These are phyloP conservation scores for Intellagama lesueurii DNA, from an alignment of 2,797 vertebrate genomes.

Conservation along the genomic window DNA sequence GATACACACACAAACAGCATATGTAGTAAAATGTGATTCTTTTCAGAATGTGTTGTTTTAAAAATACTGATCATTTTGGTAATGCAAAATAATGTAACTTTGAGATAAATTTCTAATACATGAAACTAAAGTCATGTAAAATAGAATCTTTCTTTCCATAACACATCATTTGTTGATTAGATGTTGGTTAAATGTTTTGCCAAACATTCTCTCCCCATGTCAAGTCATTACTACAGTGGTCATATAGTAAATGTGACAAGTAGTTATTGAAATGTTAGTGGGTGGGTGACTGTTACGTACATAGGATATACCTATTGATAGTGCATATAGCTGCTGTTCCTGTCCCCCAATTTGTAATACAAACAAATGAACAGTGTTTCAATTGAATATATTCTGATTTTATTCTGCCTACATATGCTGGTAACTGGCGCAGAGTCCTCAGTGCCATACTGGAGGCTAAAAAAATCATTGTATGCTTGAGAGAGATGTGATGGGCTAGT, in stretches of 20 bases:
- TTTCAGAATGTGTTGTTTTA: background rate
- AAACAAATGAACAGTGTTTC: slow-evolving; percentile 21
- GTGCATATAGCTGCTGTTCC: slow-evolving; percentile 40
- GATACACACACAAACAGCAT: background rate
- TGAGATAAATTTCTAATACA: slow-evolving; percentile 37
- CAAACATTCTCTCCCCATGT: slow-evolving; percentile 5
- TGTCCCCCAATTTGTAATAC: slow-evolving; percentile 29
- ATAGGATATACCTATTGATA: slow-evolving; percentile 53
- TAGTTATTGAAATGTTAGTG: slow-evolving; percentile 52
- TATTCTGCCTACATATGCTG: slow-evolving; percentile 31
- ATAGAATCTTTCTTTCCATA: slow-evolving; percentile 40
- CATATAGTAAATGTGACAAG: slow-evolving; percentile 47
- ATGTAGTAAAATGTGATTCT: too few relatives aligned
- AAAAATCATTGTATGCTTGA: background rate
- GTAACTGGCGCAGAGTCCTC: slow-evolving; percentile 14
- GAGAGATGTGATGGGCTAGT: background rate
- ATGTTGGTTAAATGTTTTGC: slow-evolving; percentile 20
- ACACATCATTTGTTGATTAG: slow-evolving; percentile 21
- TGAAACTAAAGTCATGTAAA: slow-evolving; percentile 33
- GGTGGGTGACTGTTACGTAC: slow-evolving; percentile 48
- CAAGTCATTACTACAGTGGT: slow-evolving; percentile 27
- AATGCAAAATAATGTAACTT: background rate
- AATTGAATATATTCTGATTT: slow-evolving; percentile 43
- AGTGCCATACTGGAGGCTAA: slow-evolving; percentile 21
- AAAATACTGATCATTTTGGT: background rate